Evolutionary conservation across 2,113 vertebrate genomes (phyloP), one percentile per base, ranked within the genome.

Genomic region (Propithecus coquereli): DNA sequence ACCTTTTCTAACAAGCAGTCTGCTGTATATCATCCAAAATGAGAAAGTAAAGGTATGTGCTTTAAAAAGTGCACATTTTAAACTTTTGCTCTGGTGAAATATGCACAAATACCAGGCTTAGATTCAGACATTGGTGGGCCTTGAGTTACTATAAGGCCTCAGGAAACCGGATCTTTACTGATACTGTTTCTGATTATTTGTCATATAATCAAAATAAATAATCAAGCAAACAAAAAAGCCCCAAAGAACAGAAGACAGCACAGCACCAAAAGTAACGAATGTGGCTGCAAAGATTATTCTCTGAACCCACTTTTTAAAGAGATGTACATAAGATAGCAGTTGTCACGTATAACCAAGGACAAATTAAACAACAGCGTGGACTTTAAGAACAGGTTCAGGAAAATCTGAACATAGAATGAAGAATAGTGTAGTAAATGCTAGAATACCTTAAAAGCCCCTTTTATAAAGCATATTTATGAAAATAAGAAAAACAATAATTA

Each of bases 1-100:
- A 97, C 79, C 76, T 97, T 95, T 96, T 96, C 84, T 95, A 96
- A 94, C 57, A 80, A 97, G 92, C 54, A 87, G 87, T 90, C 70
- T 95, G 83, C 87, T 70, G 63, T 96, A 90, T 79, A 95, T 96
- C 94, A 96, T 70, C 66, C 23, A 87, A 96, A 97, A 95, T 95
- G 95, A 92, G 71, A 91, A 96, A 92, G 82, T 34, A 82, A 87
- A 22, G 37, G 7, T 86, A 73, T 3, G 8, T 91, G 43, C 27
- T 96, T 96, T 93, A 74, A 94, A 92, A 96, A 83, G 37, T 68
- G 5, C 40, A 95, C 34, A 88, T 82, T 90, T 92, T 95, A 80
- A 86, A 94, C 43, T 92, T 95, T 94, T 87, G 52, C 18, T 74
- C 16, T 43, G 7, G 18, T 82, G 34, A 96, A 89, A 65, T 32